These are phyloP conservation scores for Phenganax marumi DNA, from an alignment of 92 coral and sea anemone genomes.

Conservation along the genomic window DNA sequence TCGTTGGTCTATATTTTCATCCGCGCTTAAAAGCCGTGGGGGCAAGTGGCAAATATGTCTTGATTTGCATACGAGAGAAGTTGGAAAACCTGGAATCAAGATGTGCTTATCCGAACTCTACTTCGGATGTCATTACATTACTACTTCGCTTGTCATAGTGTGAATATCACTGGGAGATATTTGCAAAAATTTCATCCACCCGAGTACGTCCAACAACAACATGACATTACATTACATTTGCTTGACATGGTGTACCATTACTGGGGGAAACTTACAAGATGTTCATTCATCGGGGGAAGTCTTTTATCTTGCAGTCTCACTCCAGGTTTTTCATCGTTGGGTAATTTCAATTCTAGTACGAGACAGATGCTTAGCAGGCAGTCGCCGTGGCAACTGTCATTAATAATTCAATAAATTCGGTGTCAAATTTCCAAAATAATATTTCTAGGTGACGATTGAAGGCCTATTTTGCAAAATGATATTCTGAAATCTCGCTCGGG, in stretches of 20 bases:
- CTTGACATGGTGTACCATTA: no score
- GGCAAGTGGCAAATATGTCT: constrained; percentile 30
- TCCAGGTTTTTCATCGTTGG: background rate
- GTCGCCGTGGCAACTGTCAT: constrained; percentile 6
- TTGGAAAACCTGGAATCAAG: background rate
- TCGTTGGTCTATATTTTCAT: background rate
- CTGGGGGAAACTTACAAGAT: no score
- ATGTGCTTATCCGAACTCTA: background rate
- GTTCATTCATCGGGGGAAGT: no score
- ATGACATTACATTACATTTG: no score
- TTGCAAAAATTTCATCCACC: no score
- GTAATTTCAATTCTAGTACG: background rate
- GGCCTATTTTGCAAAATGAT: background rate
- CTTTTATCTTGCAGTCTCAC: background rate
- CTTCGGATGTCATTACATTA: no score
- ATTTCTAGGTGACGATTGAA: background rate
- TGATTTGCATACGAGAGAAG: background rate
- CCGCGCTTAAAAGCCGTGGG: constrained; percentile 35
- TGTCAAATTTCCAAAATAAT: constrained; percentile 19
- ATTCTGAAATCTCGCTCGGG: no score
- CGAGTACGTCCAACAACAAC: no score
- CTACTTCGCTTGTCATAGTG: no score
- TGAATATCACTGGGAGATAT: no score
- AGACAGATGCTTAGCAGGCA: constrained; percentile 2
- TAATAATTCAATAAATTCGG: constrained; percentile 16